These are phyloP conservation scores for Athalia circularis DNA, from an alignment of 2,888 invertebrate genomes.

Conservation along the genomic window DNA sequence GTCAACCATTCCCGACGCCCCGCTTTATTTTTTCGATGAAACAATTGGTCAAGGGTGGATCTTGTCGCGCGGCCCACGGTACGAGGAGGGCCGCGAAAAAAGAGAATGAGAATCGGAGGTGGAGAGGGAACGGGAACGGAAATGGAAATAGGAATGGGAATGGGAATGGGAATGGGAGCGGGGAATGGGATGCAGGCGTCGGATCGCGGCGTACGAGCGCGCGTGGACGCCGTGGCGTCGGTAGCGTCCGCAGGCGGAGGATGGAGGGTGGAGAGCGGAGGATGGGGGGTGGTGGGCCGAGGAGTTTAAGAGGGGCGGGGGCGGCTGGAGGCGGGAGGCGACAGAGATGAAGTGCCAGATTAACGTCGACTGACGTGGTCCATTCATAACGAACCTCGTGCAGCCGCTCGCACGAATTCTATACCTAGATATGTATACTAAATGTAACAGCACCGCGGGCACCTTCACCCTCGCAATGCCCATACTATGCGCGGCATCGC, in stretches of 20 bases:
- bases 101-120: too few relatives aligned
- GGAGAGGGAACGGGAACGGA: slow-evolving; percentile 15
- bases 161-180: slow-evolving; percentile 17
- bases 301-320: slow-evolving; percentile 51
- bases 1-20: slow-evolving; percentile 40
- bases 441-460: background rate
- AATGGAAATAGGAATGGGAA: slow-evolving; percentile 6
- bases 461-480: slow-evolving; percentile 14
- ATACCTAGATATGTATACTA: slow-evolving; percentile 17
- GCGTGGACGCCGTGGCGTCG: slow-evolving; percentile 51
- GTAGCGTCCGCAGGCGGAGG: slow-evolving; percentile 19
- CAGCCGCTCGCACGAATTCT: slow-evolving; percentile 39
- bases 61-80: background rate
- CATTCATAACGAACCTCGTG: slow-evolving; percentile 58
- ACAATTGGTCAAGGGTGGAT: slow-evolving; percentile 56
- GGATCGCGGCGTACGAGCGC: slow-evolving; percentile 44
- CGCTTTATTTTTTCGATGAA: slow-evolving; percentile 54
- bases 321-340: slow-evolving; percentile 57
- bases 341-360: slow-evolving; percentile 63
- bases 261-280: slow-evolving; percentile 45
- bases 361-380: slow-evolving; percentile 64
- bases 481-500: background rate
- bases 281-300: slow-evolving; percentile 44
- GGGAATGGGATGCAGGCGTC: slow-evolving; percentile 46
- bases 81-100: too few relatives aligned